A percentile compares a stretch with the other conserved stretches of the same genome.
Evolutionary conservation across 1,140 invertebrate genomes (phyloP).

Genomic region (Drosophila guanche): DNA sequence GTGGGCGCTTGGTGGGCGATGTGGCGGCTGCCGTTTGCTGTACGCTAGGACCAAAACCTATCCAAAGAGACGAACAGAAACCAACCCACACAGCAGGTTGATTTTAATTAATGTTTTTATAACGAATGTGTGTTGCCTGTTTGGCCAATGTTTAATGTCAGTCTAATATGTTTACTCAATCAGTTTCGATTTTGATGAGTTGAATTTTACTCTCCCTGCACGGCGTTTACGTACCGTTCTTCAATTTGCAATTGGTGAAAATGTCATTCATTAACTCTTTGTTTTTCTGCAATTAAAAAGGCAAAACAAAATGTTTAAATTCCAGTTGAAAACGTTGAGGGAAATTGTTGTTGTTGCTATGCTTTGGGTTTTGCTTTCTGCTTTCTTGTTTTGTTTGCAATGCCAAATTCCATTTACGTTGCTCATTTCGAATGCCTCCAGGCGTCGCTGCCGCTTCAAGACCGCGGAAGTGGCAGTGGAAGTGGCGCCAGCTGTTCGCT

Average conservation of each 20-base stretch:
- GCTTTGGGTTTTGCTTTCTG: slow-evolving; percentile 2
- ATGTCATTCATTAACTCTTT: slow-evolving; percentile 88
- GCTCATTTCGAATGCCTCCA: slow-evolving; percentile 67
- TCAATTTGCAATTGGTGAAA: slow-evolving; percentile 87
- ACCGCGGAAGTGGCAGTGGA: slow-evolving; percentile 66
- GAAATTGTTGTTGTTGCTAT: slow-evolving; percentile 6
- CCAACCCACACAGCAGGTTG: slow-evolving; percentile 8
- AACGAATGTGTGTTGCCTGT: slow-evolving; percentile 1
- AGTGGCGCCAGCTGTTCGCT: slow-evolving; percentile 43
- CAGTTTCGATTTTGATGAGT: not conserved
- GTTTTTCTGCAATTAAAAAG: slow-evolving; percentile 87
- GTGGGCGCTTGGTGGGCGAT: slow-evolving; percentile 84
- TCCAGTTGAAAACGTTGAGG: not conserved
- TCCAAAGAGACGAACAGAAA: too few relatives aligned
- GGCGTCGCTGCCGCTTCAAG: slow-evolving; percentile 54
- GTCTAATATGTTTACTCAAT: slow-evolving; percentile 12
- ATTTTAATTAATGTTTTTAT: slow-evolving; percentile 32
- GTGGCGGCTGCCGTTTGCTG: slow-evolving; percentile 83
- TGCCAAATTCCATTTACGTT: slow-evolving; percentile 61
- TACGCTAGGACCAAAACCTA: slow-evolving; percentile 85
- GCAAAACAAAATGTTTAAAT: too few relatives aligned
- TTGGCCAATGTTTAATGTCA: slow-evolving; percentile 1
- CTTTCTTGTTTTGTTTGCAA: slow-evolving; percentile 6
- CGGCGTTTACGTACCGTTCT: slow-evolving; percentile 85
- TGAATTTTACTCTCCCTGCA: too few relatives aligned